A percentile compares a stretch with the other conserved stretches of the same genome.
Conservation (phyloP, 2,888 invertebrate species). For the Minunthozetes semirufus region DNA sequence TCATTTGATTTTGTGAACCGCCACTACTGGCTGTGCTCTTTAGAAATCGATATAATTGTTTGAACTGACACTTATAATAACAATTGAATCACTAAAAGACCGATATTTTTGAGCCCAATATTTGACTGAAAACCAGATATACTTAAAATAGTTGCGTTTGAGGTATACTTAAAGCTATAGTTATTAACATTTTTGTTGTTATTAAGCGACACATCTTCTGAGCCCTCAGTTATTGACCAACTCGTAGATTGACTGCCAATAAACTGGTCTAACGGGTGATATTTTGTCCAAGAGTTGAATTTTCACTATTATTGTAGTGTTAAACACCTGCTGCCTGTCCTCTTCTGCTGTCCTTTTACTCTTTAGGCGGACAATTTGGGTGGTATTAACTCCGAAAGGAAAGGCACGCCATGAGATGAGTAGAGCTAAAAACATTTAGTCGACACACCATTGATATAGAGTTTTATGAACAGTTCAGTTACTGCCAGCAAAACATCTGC, state of each 20-base stretch:
- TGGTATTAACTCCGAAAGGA: neutral
- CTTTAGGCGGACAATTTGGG: neutral
- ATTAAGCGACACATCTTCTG: too few species aligned
- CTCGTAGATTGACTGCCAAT: neutral
- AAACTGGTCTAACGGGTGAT: neutral
- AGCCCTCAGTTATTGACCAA: neutral
- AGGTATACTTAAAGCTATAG: too few species aligned
- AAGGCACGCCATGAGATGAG: neutral
- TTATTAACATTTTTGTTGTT: too few species aligned
- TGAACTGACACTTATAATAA: conserved; percentile 13
- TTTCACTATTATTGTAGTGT: neutral
- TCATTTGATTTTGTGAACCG: neutral
- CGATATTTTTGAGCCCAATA: neutral
- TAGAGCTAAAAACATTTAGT: neutral
- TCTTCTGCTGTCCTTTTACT: neutral
- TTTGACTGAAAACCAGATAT: neutral
- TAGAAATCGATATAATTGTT: conserved; percentile 19
- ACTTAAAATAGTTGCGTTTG: neutral
- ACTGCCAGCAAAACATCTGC: neutral
- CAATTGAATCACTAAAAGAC: conserved; percentile 1
- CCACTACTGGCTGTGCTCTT: conserved; percentile 1
- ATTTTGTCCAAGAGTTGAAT: neutral
- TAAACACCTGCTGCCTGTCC: neutral
- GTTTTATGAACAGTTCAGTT: neutral
- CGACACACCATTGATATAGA: neutral